Evolutionary conservation across 1,140 invertebrate genomes (phyloP).

Genomic region (Zophobas morio): DNA sequence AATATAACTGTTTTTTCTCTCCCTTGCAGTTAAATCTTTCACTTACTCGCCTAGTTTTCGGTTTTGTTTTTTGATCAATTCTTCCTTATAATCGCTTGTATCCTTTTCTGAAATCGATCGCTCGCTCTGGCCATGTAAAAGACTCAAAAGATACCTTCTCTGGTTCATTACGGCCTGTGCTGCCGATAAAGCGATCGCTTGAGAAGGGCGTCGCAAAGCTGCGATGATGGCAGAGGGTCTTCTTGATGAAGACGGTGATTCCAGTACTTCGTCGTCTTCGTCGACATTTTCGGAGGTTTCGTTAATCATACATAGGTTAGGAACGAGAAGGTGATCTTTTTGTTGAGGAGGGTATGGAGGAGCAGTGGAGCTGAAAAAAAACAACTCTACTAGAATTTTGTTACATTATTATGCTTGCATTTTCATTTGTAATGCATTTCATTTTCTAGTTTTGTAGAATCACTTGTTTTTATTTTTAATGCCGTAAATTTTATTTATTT

Average conservation of each 20-base stretch:
- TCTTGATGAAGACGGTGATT: conserved; percentile 62
- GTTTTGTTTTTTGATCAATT: conserved; percentile 62
- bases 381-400: too few species aligned
- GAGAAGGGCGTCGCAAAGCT: conserved; percentile 72
- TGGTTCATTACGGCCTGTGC: conserved; percentile 67
- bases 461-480: too few species aligned
- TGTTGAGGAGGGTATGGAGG: conserved; percentile 10
- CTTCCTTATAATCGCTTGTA: conserved; percentile 42
- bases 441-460: too few species aligned
- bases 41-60: conserved; percentile 68
- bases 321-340: background rate
- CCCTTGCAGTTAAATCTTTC: background rate
- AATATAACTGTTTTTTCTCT: conserved; percentile 17
- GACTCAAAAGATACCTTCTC: conserved; percentile 60
- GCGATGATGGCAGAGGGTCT: conserved; percentile 72
- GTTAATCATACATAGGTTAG: background rate
- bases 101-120: conserved; percentile 50
- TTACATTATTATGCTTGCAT: too few species aligned
- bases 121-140: conserved; percentile 55
- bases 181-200: conserved; percentile 71
- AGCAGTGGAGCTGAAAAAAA: background rate
- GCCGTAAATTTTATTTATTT: too few species aligned
- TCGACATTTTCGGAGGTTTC: background rate
- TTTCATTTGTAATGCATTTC: too few species aligned
- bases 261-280: background rate